Percentiles rank a stretch among this genome's conserved stretches.
These are phyloP conservation scores for Hormiphora californensis DNA, from an alignment of 37 sponge, comb jelly and placozoan genomes.

Conservation along the genomic window DNA sequence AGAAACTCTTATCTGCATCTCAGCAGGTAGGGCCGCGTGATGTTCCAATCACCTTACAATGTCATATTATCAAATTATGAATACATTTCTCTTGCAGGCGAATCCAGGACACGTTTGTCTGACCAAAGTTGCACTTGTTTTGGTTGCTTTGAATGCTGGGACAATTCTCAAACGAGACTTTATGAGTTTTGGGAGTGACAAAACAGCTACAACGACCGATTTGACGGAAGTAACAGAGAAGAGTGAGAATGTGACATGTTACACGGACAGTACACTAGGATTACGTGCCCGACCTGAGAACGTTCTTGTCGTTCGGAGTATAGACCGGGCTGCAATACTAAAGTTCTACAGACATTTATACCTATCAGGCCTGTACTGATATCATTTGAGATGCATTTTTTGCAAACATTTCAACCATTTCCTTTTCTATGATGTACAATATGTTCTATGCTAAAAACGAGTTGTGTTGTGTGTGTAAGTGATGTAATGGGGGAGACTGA, in stretches of 20 bases:
- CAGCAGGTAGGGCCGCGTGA: background rate
- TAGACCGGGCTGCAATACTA: background rate
- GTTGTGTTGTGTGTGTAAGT: no score
- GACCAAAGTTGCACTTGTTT: background rate
- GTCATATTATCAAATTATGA: background rate
- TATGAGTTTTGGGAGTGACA: background rate
- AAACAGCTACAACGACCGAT: background rate
- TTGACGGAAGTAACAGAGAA: no score
- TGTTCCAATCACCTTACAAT: background rate
- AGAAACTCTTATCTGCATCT: background rate
- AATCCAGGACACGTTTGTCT: background rate
- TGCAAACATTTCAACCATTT: no score
- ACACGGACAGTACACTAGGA: no score
- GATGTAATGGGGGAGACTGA: no score
- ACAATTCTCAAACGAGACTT: background rate
- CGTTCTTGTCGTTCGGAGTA: background rate
- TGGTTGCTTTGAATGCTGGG: background rate
- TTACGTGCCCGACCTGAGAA: no score
- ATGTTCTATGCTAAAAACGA: no score
- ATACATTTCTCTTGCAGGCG: background rate
- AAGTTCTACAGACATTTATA: conserved; percentile 3
- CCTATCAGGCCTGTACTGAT: background rate
- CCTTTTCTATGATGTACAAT: no score
- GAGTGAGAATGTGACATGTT: no score
- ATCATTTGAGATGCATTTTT: no score